These are phyloP conservation scores for Azemiops feae DNA, from an alignment of 2,113 vertebrate genomes.

Conservation along the genomic window DNA sequence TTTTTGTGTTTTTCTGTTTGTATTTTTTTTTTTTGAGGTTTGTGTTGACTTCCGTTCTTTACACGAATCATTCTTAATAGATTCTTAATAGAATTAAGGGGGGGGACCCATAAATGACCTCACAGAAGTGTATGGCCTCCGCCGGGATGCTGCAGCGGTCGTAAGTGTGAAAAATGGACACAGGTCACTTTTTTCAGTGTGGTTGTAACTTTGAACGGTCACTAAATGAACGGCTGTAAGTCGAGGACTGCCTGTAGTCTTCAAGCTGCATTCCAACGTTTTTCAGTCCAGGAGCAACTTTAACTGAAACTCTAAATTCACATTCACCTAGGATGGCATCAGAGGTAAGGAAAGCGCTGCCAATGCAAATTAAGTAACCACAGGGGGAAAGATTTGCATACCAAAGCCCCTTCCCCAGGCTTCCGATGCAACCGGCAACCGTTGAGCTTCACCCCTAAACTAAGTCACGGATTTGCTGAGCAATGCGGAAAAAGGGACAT, in stretches of 20 bases:
- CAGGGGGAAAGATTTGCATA: neutral
- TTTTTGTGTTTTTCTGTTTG: too few relatives aligned
- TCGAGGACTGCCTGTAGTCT: neutral
- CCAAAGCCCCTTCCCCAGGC: neutral
- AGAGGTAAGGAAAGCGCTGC: neutral
- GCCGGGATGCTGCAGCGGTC: neutral
- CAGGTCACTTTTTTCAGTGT: neutral
- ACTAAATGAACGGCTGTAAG: neutral
- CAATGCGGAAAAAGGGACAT: neutral
- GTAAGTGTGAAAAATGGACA: neutral
- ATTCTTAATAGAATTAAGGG: too few relatives aligned
- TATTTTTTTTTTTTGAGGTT: too few relatives aligned
- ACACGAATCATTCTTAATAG: too few relatives aligned
- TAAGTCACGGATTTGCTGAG: neutral
- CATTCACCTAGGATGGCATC: neutral
- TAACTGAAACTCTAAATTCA: neutral
- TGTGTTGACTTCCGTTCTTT: too few relatives aligned
- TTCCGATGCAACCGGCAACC: neutral
- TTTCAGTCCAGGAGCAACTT: neutral
- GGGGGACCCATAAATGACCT: too few relatives aligned
- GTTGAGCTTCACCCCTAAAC: neutral
- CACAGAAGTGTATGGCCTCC: too few relatives aligned
- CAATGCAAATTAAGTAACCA: neutral
- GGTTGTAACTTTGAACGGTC: neutral
- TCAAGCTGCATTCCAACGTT: neutral